Conservation (phyloP, 1,140 invertebrate species). For the Proales similis region DNA sequence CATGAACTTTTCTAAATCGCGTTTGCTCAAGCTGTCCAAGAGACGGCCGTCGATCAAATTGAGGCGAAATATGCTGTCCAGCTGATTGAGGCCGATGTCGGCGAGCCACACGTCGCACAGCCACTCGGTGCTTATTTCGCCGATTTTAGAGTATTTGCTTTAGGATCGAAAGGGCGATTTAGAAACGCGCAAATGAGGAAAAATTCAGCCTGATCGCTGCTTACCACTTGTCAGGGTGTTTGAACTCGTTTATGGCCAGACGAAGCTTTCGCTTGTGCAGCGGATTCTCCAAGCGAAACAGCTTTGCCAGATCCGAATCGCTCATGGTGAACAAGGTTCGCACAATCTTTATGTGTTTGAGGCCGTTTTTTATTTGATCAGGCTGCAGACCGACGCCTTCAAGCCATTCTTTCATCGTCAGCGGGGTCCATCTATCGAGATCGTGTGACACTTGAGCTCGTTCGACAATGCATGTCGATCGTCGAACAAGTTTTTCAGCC, state of each 20-base stretch:
- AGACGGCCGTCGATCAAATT: conserved; percentile 35
- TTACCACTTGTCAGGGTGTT: conserved; percentile 31
- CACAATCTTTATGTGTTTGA: conserved; percentile 14
- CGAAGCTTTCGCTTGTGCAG: conserved; percentile 23
- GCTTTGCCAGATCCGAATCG: conserved; percentile 19
- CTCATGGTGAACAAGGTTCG: conserved; percentile 9
- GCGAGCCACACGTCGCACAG: conserved; percentile 18
- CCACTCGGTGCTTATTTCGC: conserved; percentile 31
- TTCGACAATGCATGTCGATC: too few species aligned
- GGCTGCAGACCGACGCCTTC: conserved; percentile 16
- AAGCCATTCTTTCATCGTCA: conserved; percentile 11
- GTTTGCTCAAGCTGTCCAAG: conserved; percentile 21
- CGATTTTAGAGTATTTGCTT: conserved; percentile 7
- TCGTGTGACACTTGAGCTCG: too few species aligned
- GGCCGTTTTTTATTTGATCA: conserved; percentile 5
- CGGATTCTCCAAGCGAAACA: conserved; percentile 21
- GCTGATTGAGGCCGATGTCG: conserved; percentile 12
- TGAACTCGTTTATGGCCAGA: conserved; percentile 19
- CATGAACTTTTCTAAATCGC: conserved; percentile 32
- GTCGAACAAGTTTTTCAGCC: too few species aligned
- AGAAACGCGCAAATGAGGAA: too few species aligned
- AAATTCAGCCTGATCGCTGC: too few species aligned
- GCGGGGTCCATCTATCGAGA: neutral
- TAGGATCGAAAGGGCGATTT: too few species aligned
- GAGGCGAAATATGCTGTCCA: conserved; percentile 15